These are phyloP conservation scores for Gallirallus australis DNA, from an alignment of 2,797 vertebrate genomes.

Conservation along the genomic window DNA sequence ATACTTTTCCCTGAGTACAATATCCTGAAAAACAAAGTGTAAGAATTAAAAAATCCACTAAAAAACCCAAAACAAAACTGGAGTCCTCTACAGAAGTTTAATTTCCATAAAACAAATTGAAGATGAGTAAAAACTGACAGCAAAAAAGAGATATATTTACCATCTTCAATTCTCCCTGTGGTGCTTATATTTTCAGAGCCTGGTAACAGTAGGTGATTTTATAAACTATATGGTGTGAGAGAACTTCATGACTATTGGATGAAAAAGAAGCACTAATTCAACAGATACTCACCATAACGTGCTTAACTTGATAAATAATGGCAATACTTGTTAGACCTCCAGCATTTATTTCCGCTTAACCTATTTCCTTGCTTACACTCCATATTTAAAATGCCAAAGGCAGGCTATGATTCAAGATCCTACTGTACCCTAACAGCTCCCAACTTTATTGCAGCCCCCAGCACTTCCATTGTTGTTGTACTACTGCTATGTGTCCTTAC, in stretches of 20 bases:
- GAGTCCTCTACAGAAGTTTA: not conserved
- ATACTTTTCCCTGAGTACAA: not conserved
- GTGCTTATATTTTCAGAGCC: not conserved
- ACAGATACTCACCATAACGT: not conserved
- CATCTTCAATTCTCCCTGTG: not conserved
- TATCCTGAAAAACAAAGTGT: not conserved
- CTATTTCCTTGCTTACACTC: not conserved
- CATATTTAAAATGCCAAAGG: not conserved
- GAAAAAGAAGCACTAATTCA: not conserved
- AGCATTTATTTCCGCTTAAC: not conserved
- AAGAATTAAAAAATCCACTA: not conserved
- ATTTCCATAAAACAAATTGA: conserved; percentile 18
- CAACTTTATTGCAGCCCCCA: not conserved
- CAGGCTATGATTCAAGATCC: not conserved
- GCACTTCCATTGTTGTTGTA: not conserved
- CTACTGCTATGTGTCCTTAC: not conserved
- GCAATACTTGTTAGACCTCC: not conserved
- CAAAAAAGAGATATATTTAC: conserved; percentile 12
- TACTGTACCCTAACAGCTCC: not conserved
- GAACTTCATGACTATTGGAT: conserved; percentile 48
- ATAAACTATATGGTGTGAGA: conserved; percentile 41
- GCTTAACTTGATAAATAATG: not conserved
- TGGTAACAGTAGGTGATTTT: conserved; percentile 41
- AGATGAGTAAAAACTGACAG: not conserved
- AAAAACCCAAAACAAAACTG: not conserved